These are phyloP conservation scores for Montipora foliosa DNA, from an alignment of 64 coral and sea anemone genomes.

Conservation along the genomic window DNA sequence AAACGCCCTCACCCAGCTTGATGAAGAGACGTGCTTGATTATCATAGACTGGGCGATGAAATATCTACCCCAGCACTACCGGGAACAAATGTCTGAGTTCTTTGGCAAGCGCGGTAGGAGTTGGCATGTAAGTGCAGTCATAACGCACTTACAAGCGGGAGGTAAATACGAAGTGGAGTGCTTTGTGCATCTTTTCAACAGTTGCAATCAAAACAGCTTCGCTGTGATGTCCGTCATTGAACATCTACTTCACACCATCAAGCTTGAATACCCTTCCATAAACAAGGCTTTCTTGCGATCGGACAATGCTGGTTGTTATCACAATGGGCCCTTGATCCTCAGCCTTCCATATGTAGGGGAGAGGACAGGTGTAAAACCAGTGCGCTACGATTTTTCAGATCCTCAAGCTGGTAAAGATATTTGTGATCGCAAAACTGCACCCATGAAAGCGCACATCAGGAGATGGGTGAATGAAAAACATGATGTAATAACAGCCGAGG, in stretches of 20 bases:
- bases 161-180: constrained; percentile 70
- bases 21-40: too few relatives aligned
- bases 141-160: constrained; percentile 53
- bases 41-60: too few relatives aligned
- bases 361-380: too few relatives aligned
- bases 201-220: constrained; percentile 65
- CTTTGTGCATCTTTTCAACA: constrained; percentile 69
- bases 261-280: constrained; percentile 57
- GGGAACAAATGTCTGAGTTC: constrained; percentile 67
- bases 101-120: constrained; percentile 78
- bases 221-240: constrained; percentile 68
- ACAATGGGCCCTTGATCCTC: too few relatives aligned
- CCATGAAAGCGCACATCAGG: too few relatives aligned
- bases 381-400: not conserved
- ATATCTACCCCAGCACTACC: constrained; percentile 59
- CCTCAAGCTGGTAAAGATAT: not conserved
- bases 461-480: too few relatives aligned
- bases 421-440: too few relatives aligned
- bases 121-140: constrained; percentile 75
- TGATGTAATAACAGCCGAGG: not conserved
- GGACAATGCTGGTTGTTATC: constrained; percentile 56
- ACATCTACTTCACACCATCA: constrained; percentile 64
- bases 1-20: too few relatives aligned
- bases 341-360: too few relatives aligned
- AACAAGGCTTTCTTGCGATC: constrained; percentile 40